phyloP scores from a whole-genome alignment of 1,140 invertebrate genomes.

The Drosophila ananassae region DNA sequence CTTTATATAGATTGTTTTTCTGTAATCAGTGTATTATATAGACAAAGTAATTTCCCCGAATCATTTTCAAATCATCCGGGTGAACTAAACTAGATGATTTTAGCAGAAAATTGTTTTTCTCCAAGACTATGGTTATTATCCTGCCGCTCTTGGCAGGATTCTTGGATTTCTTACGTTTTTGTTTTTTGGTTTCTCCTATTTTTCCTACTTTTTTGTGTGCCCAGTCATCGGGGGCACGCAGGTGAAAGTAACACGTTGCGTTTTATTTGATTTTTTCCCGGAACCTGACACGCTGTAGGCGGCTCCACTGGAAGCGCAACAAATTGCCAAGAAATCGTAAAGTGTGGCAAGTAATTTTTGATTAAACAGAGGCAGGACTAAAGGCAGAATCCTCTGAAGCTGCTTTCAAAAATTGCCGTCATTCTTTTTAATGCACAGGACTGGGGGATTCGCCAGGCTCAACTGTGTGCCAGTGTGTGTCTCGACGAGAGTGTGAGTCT shows the following conservation, averaged over 20 bases:
- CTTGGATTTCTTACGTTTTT: slow-evolving; percentile 31
- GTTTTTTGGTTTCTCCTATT: slow-evolving; percentile 3
- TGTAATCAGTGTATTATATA: background rate
- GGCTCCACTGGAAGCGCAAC: slow-evolving; percentile 52
- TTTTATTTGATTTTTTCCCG: slow-evolving; percentile 68
- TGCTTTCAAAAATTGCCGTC: slow-evolving; percentile 73
- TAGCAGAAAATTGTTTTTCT: background rate
- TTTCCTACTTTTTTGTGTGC: slow-evolving; percentile 3
- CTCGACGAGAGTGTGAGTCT: no score
- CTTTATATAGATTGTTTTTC: background rate
- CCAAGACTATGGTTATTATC: slow-evolving; percentile 27
- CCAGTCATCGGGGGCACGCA: slow-evolving; percentile 52
- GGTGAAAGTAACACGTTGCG: slow-evolving; percentile 64
- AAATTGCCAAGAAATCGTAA: slow-evolving; percentile 79
- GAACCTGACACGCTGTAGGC: slow-evolving; percentile 4
- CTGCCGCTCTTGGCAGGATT: slow-evolving; percentile 3
- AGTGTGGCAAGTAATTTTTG: slow-evolving; percentile 76
- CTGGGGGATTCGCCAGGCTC: slow-evolving; percentile 3
- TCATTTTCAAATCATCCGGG: slow-evolving; percentile 28
- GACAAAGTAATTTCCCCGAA: slow-evolving; percentile 12
- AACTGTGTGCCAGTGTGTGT: background rate
- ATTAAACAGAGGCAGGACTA: slow-evolving; percentile 64
- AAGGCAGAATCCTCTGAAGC: slow-evolving; percentile 11
- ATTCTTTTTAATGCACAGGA: slow-evolving; percentile 77
- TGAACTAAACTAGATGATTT: slow-evolving; percentile 31